A percentile compares a stretch with the other conserved stretches of the same genome.
Evolutionary conservation across 2,888 invertebrate genomes (phyloP).

Genomic region (Apamea monoglypha): DNA sequence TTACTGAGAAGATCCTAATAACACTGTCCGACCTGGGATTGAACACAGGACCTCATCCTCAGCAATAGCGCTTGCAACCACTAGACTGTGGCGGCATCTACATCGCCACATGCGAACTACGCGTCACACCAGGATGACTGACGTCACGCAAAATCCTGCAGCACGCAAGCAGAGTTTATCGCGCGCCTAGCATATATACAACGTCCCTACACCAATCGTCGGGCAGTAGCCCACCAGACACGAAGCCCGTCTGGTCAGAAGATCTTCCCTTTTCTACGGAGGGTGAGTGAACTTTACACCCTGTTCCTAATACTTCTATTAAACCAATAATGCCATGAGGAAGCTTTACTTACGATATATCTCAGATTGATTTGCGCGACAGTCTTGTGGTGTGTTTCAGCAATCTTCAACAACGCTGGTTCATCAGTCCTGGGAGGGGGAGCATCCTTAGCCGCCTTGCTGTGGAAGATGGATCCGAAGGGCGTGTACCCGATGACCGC

Average conservation of each 20-base stretch:
- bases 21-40: background rate
- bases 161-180: no score
- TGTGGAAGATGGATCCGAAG: conserved; percentile 89
- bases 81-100: background rate
- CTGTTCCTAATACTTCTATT: background rate
- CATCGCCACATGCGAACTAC: background rate
- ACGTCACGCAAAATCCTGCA: no score
- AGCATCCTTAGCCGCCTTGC: conserved; percentile 84
- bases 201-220: background rate
- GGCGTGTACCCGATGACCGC: conserved; percentile 93
- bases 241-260: background rate
- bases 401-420: conserved; percentile 88
- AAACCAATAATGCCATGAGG: background rate
- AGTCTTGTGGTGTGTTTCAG: conserved; percentile 91
- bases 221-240: background rate
- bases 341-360: conserved; percentile 90
- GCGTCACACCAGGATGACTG: no score
- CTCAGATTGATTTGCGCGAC: conserved; percentile 91
- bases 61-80: background rate
- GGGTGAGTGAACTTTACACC: background rate
- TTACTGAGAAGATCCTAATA: background rate
- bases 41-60: background rate
- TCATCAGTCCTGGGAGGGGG: conserved; percentile 90
- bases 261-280: background rate
- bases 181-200: no score